Evolutionary conservation across 2,113 vertebrate species (phyloP).

Genomic region (Polypterus bichir): DNA sequence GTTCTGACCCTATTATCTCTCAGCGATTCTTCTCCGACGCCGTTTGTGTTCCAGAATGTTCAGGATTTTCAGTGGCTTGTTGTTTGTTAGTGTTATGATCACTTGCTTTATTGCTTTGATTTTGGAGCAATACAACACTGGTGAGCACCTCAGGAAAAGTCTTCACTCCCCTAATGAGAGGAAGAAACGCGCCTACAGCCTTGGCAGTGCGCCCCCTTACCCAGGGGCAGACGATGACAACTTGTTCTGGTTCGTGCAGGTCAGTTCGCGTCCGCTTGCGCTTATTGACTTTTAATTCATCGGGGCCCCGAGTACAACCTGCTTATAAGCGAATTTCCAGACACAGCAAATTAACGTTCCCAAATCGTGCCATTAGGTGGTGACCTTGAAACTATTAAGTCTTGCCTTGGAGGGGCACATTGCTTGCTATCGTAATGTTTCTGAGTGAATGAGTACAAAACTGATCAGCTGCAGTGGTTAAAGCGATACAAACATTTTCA

Average conservation of each 20-base stretch:
- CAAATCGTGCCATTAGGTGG: background rate
- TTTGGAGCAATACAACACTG: slow-evolving; percentile 52
- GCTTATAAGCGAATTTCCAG: background rate
- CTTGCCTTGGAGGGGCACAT: background rate
- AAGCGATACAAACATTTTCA: no score
- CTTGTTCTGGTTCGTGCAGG: slow-evolving; percentile 76
- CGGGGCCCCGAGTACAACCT: background rate
- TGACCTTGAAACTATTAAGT: background rate
- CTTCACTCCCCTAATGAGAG: slow-evolving; percentile 15
- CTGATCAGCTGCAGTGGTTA: no score
- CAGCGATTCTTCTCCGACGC: background rate
- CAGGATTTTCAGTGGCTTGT: slow-evolving; percentile 40
- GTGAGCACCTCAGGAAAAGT: slow-evolving; percentile 40
- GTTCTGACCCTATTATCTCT: no score
- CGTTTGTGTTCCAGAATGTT: slow-evolving; percentile 32
- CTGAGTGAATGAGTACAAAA: no score
- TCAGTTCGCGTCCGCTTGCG: slow-evolving; percentile 29
- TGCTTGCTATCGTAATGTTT: no score
- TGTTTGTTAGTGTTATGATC: slow-evolving; percentile 46
- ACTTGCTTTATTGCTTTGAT: slow-evolving; percentile 53
- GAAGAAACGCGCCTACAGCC: slow-evolving; percentile 7
- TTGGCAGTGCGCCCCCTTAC: slow-evolving; percentile 28
- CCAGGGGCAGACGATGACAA: slow-evolving; percentile 45
- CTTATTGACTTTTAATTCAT: background rate
- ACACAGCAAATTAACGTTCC: background rate